Base-by-base conservation (phyloP, 2,888 invertebrate species). In the Cotesia congregata region DNA sequence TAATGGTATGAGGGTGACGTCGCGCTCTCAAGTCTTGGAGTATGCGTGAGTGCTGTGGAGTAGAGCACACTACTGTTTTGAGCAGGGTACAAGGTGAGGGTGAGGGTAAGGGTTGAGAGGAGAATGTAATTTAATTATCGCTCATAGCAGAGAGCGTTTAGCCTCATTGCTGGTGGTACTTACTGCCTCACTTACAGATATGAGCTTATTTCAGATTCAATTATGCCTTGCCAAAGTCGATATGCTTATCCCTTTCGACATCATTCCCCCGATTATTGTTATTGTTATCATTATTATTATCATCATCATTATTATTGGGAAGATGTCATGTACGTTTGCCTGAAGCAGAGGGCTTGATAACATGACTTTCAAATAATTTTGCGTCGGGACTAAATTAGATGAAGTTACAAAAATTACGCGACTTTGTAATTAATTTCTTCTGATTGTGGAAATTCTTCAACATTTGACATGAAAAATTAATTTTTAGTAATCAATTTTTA, bases 171-270 rank as follows among this genome's bases (percentile, higher is more conserved):
- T 67, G 68, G 70, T 64, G 72, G 72, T 67, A 77, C 76, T 77
- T 72, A 74, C 61, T 38, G 67, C 78, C 69, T 69, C 72, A 67
- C 68, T 74, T 61, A 12, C 72, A 69, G 74, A 79, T 78, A 74
- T 67, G 76, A 71, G 79, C 79, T 82, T 82, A 81, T 77, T 81
- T 39, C 76, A 74, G 76, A 83, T 83, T 83, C 80, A 82, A 84
- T 84, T 83, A 84, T 77, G 75, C 68, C 75, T 72, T 30, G 38
- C 70, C 60, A 73, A 61, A 70, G 61, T 73, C 73, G 78, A 78
- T 79, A 77, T 77, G 61, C 38, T 39, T 67, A 61, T 70, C 30
- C 59, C 50, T 60, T 6, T 65, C 20, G 15, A 71, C 17, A 4
- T 1, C 50, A 9, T 50, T 12, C 7, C 12, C 2, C 50, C 12